A percentile compares a stretch with the other conserved stretches of the same genome.
phyloP scores from a whole-genome alignment of 2,797 vertebrate species.

The Cuculus canorus region DNA sequence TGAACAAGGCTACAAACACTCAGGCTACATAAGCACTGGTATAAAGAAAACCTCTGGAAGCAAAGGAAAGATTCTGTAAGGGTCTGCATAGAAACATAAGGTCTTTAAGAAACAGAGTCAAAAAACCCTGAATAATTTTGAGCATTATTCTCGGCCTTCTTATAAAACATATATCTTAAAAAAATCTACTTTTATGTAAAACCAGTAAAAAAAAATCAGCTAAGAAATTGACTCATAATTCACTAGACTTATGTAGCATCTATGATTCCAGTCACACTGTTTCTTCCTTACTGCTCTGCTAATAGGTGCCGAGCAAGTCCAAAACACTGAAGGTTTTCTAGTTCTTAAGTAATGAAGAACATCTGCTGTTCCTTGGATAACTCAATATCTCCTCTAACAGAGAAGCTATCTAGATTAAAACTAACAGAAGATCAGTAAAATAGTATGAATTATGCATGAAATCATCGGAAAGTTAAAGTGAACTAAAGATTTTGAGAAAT shows the following conservation, averaged over 20 bases:
- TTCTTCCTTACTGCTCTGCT: background rate
- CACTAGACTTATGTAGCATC: background rate
- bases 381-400: background rate
- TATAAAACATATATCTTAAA: background rate
- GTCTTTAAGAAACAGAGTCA: background rate
- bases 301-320: background rate
- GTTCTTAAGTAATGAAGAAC: background rate
- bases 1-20: background rate
- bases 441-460: background rate
- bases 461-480: background rate
- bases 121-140: background rate
- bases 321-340: background rate
- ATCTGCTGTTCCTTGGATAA: background rate
- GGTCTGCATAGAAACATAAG: background rate
- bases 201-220: background rate
- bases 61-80: background rate
- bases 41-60: background rate
- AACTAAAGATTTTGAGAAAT: background rate
- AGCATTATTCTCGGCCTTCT: background rate
- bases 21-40: background rate
- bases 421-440: background rate
- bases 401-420: background rate
- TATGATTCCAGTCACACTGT: background rate
- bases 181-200: background rate
- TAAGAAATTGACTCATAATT: background rate